Percentiles rank a stretch among this genome's conserved stretches.
Conservation (phyloP, 2,113 vertebrate species). For the Sinocyclocheilus anophthalmus region DNA sequence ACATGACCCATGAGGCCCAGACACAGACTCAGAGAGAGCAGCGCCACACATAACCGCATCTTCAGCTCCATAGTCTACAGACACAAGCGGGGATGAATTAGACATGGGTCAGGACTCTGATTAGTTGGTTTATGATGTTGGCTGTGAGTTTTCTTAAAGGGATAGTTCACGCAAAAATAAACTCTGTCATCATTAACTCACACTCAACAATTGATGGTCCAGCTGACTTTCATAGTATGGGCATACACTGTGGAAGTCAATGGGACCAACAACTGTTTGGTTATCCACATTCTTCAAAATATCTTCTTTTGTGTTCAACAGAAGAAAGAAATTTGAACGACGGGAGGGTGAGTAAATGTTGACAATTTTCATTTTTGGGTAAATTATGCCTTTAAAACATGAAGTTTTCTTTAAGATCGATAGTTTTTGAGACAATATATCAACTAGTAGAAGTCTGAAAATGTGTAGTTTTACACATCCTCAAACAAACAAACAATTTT, state of each 20-base stretch:
- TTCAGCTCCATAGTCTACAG: constrained; percentile 87
- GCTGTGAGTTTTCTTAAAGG: background rate
- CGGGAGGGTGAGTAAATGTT: background rate
- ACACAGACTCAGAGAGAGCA: constrained; percentile 77
- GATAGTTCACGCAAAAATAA: background rate
- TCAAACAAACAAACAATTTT: background rate
- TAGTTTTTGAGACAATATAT: too few relatives aligned
- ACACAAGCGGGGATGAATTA: background rate
- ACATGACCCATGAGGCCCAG: constrained; percentile 56
- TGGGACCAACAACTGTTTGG: background rate
- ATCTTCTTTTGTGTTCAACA: background rate
- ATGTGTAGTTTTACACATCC: background rate
- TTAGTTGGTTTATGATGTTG: background rate
- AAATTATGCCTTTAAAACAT: too few relatives aligned
- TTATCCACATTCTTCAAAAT: background rate
- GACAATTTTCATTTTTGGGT: background rate
- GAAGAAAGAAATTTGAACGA: background rate
- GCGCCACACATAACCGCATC: constrained; percentile 76
- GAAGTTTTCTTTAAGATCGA: too few relatives aligned
- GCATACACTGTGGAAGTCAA: too few relatives aligned
- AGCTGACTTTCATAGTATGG: too few relatives aligned
- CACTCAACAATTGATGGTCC: too few relatives aligned
- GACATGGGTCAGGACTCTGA: background rate
- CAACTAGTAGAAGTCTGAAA: background rate
- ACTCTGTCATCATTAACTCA: too few relatives aligned